Evolutionary conservation across 2,888 invertebrate species (phyloP).

Genomic region (Zygaena filipendulae): DNA sequence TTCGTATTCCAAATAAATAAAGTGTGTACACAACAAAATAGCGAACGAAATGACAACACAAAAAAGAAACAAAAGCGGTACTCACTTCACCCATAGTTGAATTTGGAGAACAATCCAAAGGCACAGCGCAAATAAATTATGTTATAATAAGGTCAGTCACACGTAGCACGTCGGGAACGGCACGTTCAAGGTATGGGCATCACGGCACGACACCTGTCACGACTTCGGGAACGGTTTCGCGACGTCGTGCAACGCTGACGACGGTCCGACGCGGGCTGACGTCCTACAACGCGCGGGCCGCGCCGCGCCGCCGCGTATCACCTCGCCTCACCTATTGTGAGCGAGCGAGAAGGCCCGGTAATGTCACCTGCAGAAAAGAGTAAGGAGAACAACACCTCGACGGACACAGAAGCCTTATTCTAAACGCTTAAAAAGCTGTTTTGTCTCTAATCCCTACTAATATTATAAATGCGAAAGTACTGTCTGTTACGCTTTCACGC

Average conservation of each 20-base stretch:
- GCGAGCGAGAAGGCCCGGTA: slow-evolving; percentile 37
- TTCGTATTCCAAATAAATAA: too few species aligned
- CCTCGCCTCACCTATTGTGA: slow-evolving; percentile 36
- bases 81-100: slow-evolving; percentile 59
- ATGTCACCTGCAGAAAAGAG: slow-evolving; percentile 39
- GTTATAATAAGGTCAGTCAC: not conserved
- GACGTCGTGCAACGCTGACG: slow-evolving; percentile 22
- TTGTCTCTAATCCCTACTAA: too few species aligned
- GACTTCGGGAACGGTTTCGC: too few species aligned
- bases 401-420: too few species aligned
- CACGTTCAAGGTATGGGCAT: slow-evolving; percentile 47
- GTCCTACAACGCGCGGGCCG: slow-evolving; percentile 32
- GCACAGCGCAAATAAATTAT: slow-evolving; percentile 24
- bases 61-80: slow-evolving; percentile 25
- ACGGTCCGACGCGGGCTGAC: slow-evolving; percentile 51
- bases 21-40: too few species aligned
- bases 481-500: too few species aligned
- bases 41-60: too few species aligned
- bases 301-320: slow-evolving; percentile 22
- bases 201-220: slow-evolving; percentile 44
- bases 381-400: slow-evolving; percentile 44
- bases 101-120: slow-evolving; percentile 26
- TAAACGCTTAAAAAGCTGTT: too few species aligned
- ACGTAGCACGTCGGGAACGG: slow-evolving; percentile 20
- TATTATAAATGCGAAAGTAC: too few species aligned